Evolutionary conservation across 2,797 vertebrate genomes (phyloP).

Genomic region (Eulemur coronatus): DNA sequence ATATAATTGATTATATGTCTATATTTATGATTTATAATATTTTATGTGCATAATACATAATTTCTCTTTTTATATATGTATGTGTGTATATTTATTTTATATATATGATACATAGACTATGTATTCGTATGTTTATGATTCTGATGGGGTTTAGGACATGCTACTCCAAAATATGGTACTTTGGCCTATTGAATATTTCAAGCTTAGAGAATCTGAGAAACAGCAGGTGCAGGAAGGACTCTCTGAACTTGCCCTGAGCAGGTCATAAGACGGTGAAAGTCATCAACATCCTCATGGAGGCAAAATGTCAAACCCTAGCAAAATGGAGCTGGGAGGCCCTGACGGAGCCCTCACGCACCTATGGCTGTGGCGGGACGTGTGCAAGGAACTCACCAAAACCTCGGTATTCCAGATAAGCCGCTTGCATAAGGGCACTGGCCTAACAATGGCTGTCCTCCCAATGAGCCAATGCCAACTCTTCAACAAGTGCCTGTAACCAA

Average conservation of each 20-base stretch:
- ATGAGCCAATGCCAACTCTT: neutral
- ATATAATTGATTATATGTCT: neutral
- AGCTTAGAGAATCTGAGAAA: neutral
- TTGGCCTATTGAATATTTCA: neutral
- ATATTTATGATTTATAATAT: neutral
- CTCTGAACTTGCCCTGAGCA: neutral
- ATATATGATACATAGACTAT: neutral
- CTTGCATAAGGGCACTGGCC: neutral
- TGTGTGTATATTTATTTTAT: neutral
- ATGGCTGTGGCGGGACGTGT: accelerated
- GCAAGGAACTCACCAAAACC: neutral
- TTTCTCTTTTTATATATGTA: neutral
- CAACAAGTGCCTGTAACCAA: neutral
- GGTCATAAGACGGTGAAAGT: neutral
- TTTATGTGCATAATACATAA: neutral
- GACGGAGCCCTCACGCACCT: neutral
- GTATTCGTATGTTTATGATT: neutral
- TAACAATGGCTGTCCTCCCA: neutral
- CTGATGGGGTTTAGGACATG: neutral
- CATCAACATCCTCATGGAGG: neutral
- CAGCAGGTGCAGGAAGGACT: neutral
- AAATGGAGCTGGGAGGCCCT: neutral
- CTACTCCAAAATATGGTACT: neutral
- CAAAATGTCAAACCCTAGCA: neutral
- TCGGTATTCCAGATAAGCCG: neutral